Evolutionary conservation across 2,797 vertebrate species (phyloP).

Genomic region (Peromyscus melanophrys): DNA sequence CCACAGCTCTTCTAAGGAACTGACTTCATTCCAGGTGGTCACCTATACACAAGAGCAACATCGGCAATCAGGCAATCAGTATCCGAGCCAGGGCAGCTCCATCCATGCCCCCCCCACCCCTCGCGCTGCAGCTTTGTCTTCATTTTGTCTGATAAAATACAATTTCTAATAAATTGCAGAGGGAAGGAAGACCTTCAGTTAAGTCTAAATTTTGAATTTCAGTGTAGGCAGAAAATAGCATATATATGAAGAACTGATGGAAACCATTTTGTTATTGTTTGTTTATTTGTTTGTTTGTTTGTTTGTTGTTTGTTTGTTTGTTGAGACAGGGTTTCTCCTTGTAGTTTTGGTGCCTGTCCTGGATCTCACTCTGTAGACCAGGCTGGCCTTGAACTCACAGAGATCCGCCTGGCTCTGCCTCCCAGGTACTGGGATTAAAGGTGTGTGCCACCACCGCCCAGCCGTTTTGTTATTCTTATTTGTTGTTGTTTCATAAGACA

Average conservation of each 20-base stretch:
- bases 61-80: neutral
- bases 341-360: neutral
- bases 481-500: neutral
- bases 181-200: neutral
- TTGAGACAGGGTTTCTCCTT: neutral
- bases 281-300: neutral
- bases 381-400: neutral
- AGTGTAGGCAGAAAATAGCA: neutral
- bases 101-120: no score
- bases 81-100: neutral
- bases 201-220: conserved; percentile 22
- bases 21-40: neutral
- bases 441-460: no score
- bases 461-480: no score
- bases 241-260: neutral
- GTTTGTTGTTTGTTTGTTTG: neutral
- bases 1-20: neutral
- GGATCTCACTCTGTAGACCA: neutral
- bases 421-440: neutral
- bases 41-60: neutral
- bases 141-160: neutral
- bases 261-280: neutral
- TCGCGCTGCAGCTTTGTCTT: no score
- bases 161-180: neutral
- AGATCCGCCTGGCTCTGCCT: neutral